A percentile compares a stretch with the other conserved stretches of the same genome.
Conservation (phyloP, 2,113 vertebrate species). For the Alligator sinensis region DNA sequence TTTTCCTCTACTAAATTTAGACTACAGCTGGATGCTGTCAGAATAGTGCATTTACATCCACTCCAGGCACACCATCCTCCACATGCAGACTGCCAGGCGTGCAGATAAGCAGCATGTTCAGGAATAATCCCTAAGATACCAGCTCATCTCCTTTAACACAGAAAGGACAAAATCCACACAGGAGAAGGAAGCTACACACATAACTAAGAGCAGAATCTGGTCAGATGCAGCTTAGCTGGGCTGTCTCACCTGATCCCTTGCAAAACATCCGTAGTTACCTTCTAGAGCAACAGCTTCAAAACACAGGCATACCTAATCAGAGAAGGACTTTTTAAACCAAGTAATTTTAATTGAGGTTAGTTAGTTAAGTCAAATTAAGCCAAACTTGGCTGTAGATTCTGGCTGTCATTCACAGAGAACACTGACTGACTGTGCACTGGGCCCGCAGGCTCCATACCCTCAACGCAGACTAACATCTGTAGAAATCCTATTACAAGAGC, state of each 20-base stretch:
- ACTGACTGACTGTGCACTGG: neutral
- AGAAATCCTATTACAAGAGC: neutral
- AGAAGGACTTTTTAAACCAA: neutral
- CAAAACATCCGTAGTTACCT: neutral
- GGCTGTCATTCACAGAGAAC: fast-evolving
- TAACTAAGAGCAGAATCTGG: neutral
- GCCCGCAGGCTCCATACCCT: neutral
- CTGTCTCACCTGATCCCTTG: neutral
- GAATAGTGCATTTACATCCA: neutral
- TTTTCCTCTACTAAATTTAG: conserved; percentile 35
- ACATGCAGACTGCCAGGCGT: neutral
- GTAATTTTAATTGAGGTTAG: neutral
- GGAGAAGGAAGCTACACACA: too few species aligned
- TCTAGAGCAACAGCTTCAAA: neutral
- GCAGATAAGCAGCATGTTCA: neutral
- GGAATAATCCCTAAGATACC: neutral
- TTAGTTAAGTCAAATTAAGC: neutral
- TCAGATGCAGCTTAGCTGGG: neutral
- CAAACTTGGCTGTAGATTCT: neutral
- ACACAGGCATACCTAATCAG: neutral
- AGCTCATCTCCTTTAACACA: neutral
- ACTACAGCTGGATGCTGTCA: neutral
- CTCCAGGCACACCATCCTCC: neutral
- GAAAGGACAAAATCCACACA: neutral
- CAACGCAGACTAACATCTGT: neutral